These are phyloP conservation scores for Porites divaricata DNA, from an alignment of 92 coral and sea anemone species.

Conservation along the genomic window DNA sequence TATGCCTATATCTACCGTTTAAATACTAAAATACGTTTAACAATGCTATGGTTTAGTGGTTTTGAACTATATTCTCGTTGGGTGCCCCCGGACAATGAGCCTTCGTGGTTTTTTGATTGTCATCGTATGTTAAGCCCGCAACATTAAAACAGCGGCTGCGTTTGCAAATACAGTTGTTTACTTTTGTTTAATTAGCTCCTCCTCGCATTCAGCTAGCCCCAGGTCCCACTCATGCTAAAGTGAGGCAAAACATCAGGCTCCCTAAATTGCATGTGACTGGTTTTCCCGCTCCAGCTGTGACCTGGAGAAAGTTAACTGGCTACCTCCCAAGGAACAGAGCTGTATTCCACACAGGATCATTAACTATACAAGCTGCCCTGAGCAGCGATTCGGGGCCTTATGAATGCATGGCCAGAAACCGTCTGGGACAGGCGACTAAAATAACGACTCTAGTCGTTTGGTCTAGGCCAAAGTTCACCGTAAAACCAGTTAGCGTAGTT, in stretches of 20 bases:
- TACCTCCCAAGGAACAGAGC: constrained; percentile 1
- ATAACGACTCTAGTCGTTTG: not conserved
- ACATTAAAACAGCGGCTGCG: no score
- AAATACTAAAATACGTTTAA: no score
- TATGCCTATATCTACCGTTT: no score
- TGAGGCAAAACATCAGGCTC: constrained; percentile 3
- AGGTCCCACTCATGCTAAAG: constrained; percentile 29
- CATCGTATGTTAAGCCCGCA: no score
- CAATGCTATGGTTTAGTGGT: no score
- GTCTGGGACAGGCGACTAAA: not conserved
- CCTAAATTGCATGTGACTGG: constrained; percentile 39
- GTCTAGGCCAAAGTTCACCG: constrained; percentile 1
- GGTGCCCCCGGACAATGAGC: no score
- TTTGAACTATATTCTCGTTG: no score
- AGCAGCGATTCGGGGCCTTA: constrained; percentile 13
- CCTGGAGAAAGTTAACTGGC: constrained; percentile 19
- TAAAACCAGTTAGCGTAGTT: not conserved
- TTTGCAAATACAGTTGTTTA: no score
- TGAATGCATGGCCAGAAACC: constrained; percentile 21
- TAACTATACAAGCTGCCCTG: not conserved
- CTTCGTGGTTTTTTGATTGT: no score
- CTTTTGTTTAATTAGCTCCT: no score
- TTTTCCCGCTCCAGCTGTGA: constrained; percentile 21
- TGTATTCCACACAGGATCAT: not conserved
- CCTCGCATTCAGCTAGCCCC: constrained; percentile 18